These are phyloP conservation scores for Notospermus geniculatus DNA, from an alignment of 1,140 invertebrate genomes.

Conservation along the genomic window DNA sequence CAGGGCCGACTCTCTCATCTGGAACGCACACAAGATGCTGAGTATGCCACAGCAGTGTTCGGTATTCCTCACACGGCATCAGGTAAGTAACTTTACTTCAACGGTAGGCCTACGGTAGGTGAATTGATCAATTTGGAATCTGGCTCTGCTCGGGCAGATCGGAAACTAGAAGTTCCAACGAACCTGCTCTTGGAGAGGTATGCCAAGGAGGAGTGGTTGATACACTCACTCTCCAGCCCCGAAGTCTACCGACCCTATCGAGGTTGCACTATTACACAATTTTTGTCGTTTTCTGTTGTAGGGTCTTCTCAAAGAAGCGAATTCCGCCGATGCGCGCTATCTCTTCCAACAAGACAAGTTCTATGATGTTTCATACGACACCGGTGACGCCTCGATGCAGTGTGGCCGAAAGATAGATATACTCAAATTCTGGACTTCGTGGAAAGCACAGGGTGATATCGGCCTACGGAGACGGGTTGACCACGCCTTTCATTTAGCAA, in stretches of 20 bases:
- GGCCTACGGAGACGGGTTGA: conserved; percentile 35
- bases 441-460: conserved; percentile 68
- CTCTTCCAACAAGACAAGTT: conserved; percentile 99
- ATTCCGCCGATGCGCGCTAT: conserved; percentile 96
- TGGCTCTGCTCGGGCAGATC: not conserved
- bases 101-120: not conserved
- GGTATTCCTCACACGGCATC: conserved; percentile 91
- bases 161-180: not conserved
- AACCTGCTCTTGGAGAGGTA: not conserved
- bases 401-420: conserved; percentile 97
- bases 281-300: conserved; percentile 60
- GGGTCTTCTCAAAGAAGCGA: conserved; percentile 94
- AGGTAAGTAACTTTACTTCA: conserved; percentile 62
- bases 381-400: conserved; percentile 98
- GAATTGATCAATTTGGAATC: not conserved
- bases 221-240: not conserved
- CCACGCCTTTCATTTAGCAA: conserved; percentile 35
- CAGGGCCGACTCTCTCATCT: conserved; percentile 92
- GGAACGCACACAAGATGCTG: conserved; percentile 99
- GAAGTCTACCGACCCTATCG: too few species aligned
- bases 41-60: conserved; percentile 93
- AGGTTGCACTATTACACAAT: too few species aligned
- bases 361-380: conserved; percentile 91
- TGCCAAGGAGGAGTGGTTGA: not conserved
- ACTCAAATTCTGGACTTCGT: conserved; percentile 94